These are phyloP conservation scores for Xiphorhynchus erythropygius DNA, from an alignment of 2,797 vertebrate species.

Conservation along the genomic window DNA sequence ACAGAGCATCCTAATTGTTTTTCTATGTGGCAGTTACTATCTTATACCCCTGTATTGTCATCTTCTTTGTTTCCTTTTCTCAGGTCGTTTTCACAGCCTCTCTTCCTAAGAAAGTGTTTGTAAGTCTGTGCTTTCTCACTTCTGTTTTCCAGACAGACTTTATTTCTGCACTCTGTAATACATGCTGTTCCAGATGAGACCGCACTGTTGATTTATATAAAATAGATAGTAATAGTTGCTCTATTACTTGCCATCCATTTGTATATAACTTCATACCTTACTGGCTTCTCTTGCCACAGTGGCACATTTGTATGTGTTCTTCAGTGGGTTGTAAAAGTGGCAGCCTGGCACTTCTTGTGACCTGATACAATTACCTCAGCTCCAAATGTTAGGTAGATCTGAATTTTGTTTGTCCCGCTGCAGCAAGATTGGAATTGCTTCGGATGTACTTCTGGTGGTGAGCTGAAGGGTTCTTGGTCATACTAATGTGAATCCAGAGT, in stretches of 20 bases:
- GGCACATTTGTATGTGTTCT: background rate
- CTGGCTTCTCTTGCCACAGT: background rate
- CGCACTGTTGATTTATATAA: conserved; percentile 1
- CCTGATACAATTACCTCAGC: background rate
- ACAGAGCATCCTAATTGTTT: background rate
- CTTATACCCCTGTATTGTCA: background rate
- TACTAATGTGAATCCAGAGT: background rate
- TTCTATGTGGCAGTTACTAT: background rate
- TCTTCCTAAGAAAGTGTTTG: background rate
- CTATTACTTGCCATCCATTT: background rate
- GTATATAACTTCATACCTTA: background rate
- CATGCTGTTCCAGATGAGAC: background rate
- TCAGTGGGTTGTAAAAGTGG: background rate
- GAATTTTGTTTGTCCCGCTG: conserved; percentile 13
- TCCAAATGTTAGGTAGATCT: background rate
- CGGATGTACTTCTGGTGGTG: background rate
- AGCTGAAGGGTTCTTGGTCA: background rate
- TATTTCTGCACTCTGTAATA: background rate
- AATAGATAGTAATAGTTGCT: background rate
- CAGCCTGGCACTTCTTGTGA: background rate
- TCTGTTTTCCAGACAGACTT: background rate
- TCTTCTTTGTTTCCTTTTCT: background rate
- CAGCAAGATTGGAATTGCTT: background rate
- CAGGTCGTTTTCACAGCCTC: background rate
- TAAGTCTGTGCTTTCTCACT: background rate